phyloP scores from a whole-genome alignment of 2,113 vertebrate species.

The Proteles cristata region DNA sequence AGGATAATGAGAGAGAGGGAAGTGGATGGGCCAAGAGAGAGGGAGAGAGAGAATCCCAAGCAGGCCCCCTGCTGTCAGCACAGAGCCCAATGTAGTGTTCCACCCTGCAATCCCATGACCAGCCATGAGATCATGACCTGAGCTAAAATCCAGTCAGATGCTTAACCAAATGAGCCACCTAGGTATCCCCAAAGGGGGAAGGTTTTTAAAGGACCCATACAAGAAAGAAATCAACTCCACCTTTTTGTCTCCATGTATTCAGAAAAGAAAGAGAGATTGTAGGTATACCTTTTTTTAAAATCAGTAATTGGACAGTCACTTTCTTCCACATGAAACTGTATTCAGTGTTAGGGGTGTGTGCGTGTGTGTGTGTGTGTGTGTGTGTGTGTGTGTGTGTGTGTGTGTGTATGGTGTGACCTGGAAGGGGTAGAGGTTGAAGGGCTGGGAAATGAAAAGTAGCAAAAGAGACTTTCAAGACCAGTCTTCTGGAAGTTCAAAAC shows the following conservation, averaged over 20 bases:
- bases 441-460: not conserved
- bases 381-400: not conserved
- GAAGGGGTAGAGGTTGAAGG: not conserved
- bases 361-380: not conserved
- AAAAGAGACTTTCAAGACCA: not conserved
- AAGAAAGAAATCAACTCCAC: not conserved
- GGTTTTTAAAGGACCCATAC: not conserved
- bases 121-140: too few species aligned
- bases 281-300: not conserved
- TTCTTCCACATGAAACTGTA: not conserved
- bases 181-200: not conserved
- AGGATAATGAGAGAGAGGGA: too few species aligned
- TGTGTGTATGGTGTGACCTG: not conserved
- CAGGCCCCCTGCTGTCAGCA: too few species aligned
- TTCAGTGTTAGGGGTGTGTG: not conserved
- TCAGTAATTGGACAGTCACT: not conserved
- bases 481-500: not conserved
- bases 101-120: too few species aligned
- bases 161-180: too few species aligned
- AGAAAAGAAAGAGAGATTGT: constrained; percentile 15
- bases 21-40: too few species aligned
- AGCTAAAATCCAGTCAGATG: too few species aligned
- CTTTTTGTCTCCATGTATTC: not conserved
- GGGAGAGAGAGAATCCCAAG: too few species aligned
- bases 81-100: too few species aligned